Percentiles rank a stretch among this genome's conserved stretches.
Conservation (phyloP, 1,140 invertebrate genomes). For the Cydia pomonella region DNA sequence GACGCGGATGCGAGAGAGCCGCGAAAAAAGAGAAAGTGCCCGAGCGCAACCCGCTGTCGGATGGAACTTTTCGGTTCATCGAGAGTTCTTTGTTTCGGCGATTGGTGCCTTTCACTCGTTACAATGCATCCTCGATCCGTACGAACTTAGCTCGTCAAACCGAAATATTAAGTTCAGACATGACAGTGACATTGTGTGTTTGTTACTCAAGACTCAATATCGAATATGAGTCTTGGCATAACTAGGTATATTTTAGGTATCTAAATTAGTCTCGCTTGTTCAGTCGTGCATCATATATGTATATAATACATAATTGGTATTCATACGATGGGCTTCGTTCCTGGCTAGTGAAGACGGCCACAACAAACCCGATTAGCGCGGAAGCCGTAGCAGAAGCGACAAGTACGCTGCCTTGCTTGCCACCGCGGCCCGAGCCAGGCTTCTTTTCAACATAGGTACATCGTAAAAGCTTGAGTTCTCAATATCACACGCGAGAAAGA, state of each 20-base stretch:
- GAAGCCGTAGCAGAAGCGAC: conserved; percentile 39
- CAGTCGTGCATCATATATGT: neutral
- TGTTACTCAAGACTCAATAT: too few species aligned
- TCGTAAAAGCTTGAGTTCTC: neutral
- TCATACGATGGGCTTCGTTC: neutral
- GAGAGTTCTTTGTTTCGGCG: conserved; percentile 51
- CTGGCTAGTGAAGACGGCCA: neutral
- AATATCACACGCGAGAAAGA: neutral
- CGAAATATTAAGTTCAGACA: neutral
- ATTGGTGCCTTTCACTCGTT: conserved; percentile 45
- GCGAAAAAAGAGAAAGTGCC: conserved; percentile 64
- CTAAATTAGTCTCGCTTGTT: neutral
- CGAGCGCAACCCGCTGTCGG: conserved; percentile 50
- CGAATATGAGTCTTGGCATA: too few species aligned
- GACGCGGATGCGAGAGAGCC: conserved; percentile 42
- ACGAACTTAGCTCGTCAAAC: conserved; percentile 4
- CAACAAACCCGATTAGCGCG: conserved; percentile 43
- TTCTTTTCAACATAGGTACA: neutral
- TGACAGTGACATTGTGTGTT: conserved; percentile 29
- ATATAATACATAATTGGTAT: neutral
- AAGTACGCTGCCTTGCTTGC: conserved; percentile 24
- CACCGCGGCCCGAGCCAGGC: conserved; percentile 36
- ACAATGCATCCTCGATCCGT: neutral
- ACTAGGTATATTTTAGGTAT: too few species aligned
- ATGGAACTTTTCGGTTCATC: conserved; percentile 51